Evolutionary conservation across 2,797 vertebrate species (phyloP).

Genomic region (Lateolabrax maculatus): DNA sequence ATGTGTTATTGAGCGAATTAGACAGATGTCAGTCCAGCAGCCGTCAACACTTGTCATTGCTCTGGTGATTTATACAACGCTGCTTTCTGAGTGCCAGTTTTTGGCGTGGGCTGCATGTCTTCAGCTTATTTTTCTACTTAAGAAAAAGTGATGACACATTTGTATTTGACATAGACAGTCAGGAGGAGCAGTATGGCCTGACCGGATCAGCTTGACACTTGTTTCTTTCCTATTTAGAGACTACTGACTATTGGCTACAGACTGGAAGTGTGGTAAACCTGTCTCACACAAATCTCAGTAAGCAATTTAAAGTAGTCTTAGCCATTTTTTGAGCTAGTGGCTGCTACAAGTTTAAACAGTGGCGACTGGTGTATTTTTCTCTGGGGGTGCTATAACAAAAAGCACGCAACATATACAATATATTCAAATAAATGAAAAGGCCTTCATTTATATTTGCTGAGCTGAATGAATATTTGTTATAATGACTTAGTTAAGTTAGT

Average conservation of each 20-base stretch:
- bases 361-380: too few species aligned
- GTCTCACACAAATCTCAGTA: background rate
- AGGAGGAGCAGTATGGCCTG: background rate
- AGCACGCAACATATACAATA: too few species aligned
- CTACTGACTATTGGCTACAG: background rate
- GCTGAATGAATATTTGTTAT: too few species aligned
- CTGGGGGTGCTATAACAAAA: too few species aligned
- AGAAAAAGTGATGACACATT: background rate
- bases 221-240: background rate
- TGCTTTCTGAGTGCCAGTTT: background rate
- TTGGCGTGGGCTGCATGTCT: background rate
- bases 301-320: background rate
- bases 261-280: background rate
- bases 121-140: background rate
- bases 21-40: background rate
- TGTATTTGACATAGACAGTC: background rate
- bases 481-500: too few species aligned
- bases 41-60: background rate
- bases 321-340: background rate
- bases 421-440: too few species aligned
- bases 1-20: background rate
- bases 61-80: background rate
- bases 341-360: too few species aligned
- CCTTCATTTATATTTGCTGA: too few species aligned
- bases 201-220: background rate